phyloP scores from a whole-genome alignment of 2,113 vertebrate genomes.

The Sclerurus mexicanus region DNA sequence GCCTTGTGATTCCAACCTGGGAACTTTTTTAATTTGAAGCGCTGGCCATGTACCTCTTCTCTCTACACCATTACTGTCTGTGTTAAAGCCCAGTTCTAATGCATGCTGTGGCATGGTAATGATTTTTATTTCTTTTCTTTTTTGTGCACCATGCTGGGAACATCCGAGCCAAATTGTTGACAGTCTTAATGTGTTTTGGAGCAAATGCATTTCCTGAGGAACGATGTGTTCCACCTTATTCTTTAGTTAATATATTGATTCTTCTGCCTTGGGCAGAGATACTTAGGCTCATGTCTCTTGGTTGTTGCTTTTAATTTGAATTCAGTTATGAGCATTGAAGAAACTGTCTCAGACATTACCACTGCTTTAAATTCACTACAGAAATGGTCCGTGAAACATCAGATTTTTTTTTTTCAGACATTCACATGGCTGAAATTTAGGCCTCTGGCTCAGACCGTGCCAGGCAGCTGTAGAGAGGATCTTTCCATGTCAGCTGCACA shows the following conservation, averaged over 20 bases:
- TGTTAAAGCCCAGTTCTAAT: background rate
- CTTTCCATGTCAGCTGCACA: background rate
- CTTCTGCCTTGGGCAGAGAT: background rate
- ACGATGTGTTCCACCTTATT: background rate
- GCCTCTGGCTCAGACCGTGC: background rate
- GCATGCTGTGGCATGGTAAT: background rate
- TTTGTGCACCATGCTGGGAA: background rate
- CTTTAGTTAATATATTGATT: background rate
- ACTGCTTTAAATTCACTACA: background rate
- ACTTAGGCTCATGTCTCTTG: background rate
- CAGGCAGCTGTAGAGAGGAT: background rate
- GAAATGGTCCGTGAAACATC: background rate
- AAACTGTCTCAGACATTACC: background rate
- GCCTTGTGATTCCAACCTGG: background rate
- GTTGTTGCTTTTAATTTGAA: constrained; percentile 32
- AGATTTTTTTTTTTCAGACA: background rate
- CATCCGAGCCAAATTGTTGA: background rate
- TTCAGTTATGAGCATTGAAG: background rate
- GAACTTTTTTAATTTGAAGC: background rate
- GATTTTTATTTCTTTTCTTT: background rate
- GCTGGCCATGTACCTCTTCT: background rate
- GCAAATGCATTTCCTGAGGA: constrained; percentile 2
- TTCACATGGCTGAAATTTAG: background rate
- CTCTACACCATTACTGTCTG: background rate
- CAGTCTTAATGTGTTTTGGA: background rate